Base-by-base conservation (phyloP, 2,113 vertebrate species). In the Pygoscelis adeliae region DNA sequence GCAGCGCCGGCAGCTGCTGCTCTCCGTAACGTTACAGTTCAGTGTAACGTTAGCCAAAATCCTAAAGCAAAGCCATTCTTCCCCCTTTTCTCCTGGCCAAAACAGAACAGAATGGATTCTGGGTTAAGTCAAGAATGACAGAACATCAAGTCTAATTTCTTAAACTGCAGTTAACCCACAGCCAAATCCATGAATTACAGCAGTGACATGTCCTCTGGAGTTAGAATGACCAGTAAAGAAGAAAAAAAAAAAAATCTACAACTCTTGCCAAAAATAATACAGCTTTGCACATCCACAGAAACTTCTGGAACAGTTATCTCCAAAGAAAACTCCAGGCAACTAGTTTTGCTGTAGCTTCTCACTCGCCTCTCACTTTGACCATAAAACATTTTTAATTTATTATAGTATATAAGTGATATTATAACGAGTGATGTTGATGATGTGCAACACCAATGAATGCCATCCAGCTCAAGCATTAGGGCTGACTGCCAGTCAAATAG, bases 401-500 rank as follows among this genome's bases (percentile, higher is more conserved):
- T 70, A n/a, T 5, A 49, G 23, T 32, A 80, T 47, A 4, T 17
- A 67, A 78, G 49, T 40, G 52, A 55, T n/a, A 79, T 4, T 61
- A 40, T 34, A 56, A 80, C 15, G 46, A 89, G n/a, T 19, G 38
- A 83, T 91, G 70, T 11, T 66, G 53, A 71, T 36, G 27, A 56
- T n/a, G 25, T 53, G 70, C 32, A 91, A 89, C 66, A 89, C 50
- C 53, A 95, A 32, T n/a, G 36, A 92, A 96, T 20, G 55, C 32
- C 50, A 93, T 89, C 81, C 81, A 93, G 58, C 22, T 91, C 58
- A 93, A 72, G 71, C 91, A 94, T 93, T 90, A 91, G 71, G 94
- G 91, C 91, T 65, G 34, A 59, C 61, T 92, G 92, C 88, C 96
- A 91, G 65, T 27, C 30, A 94, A 91, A 91, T 12, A 77, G 42